phyloP scores from a whole-genome alignment of 2,113 vertebrate genomes.

The Vulpes vulpes region DNA sequence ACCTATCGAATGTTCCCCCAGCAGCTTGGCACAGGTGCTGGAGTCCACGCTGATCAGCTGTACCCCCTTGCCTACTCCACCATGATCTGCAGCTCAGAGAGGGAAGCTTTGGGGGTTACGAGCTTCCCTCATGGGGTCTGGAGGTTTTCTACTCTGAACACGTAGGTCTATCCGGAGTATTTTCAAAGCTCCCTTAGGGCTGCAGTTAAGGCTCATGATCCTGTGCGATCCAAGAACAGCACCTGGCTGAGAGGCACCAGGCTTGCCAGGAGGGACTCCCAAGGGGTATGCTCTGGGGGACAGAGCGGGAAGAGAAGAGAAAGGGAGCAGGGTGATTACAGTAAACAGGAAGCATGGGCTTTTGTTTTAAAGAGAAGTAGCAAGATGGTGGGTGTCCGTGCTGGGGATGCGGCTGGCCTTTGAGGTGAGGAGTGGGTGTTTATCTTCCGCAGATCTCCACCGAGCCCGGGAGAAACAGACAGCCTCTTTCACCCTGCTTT shows the following conservation, averaged over 20 bases:
- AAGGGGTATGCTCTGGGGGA: not conserved
- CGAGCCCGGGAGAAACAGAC: slow-evolving; percentile 87
- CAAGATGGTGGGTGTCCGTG: not conserved
- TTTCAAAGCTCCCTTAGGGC: not conserved
- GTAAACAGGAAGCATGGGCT: not conserved
- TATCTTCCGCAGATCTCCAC: slow-evolving; percentile 88
- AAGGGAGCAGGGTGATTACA: not conserved
- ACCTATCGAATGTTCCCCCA: not conserved
- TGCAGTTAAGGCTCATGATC: not conserved
- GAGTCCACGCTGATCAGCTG: not conserved
- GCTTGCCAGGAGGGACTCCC: not conserved
- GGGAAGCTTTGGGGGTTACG: not conserved
- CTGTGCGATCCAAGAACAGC: not conserved
- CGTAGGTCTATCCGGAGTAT: not conserved
- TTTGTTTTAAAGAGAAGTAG: not conserved
- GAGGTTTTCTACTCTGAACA: slow-evolving; percentile 15
- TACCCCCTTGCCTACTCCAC: not conserved
- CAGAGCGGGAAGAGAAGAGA: not conserved
- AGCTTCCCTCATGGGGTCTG: not conserved
- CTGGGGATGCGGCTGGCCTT: not conserved
- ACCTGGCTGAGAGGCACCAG: not conserved
- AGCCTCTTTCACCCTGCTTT: slow-evolving; percentile 91
- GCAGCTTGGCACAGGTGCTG: not conserved
- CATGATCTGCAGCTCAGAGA: not conserved
- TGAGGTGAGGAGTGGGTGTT: not conserved